phyloP scores from a whole-genome alignment of 2,797 vertebrate species.

The Sebastes iracundus region DNA sequence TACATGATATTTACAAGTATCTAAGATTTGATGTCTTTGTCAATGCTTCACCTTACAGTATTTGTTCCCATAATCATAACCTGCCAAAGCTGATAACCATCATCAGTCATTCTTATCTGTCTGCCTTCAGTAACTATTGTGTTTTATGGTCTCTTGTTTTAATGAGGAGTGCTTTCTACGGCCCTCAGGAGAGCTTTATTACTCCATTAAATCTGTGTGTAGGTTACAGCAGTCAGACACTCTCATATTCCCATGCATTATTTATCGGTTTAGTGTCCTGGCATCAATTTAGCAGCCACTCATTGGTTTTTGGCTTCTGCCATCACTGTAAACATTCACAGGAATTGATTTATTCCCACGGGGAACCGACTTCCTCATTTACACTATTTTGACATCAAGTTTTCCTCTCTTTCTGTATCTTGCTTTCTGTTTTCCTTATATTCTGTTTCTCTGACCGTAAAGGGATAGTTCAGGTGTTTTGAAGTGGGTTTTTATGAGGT shows the following conservation, averaged over 20 bases:
- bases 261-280: conserved; percentile 52
- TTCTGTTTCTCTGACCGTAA: neutral
- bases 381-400: neutral
- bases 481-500: neutral
- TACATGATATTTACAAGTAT: neutral
- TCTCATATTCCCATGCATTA: conserved; percentile 45
- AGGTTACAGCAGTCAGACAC: conserved; percentile 1
- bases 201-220: conserved; percentile 36
- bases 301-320: neutral
- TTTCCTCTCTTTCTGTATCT: neutral
- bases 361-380: conserved; percentile 17
- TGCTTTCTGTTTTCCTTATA: neutral
- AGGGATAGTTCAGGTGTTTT: neutral
- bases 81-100: conserved; percentile 1
- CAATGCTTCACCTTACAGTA: neutral
- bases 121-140: neutral
- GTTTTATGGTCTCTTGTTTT: conserved; percentile 14
- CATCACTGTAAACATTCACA: conserved; percentile 14
- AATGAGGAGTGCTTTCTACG: conserved; percentile 2
- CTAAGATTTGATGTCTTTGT: neutral
- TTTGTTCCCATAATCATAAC: neutral
- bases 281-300: conserved; percentile 20
- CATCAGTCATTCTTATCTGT: neutral
- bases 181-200: conserved; percentile 23
- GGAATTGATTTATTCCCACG: conserved; percentile 5